A percentile compares a stretch with the other conserved stretches of the same genome.
Conservation (phyloP, 1,140 invertebrate genomes). For the Pogonomyrmex californicus region DNA sequence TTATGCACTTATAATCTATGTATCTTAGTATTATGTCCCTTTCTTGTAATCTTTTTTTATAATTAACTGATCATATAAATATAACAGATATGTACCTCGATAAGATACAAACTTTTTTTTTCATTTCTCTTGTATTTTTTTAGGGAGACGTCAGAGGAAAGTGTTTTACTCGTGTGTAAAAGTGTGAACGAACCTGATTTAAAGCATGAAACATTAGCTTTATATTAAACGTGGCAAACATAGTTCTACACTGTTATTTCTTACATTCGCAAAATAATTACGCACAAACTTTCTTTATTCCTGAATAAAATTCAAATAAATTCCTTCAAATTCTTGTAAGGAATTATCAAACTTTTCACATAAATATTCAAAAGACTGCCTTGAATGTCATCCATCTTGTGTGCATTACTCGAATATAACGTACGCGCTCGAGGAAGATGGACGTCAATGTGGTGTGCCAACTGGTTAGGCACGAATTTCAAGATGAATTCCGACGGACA, state of each 20-base stretch:
- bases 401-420: conserved; percentile 4
- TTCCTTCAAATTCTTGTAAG: conserved; percentile 7
- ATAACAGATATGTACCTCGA: not conserved
- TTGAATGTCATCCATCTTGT: not conserved
- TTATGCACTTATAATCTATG: not conserved
- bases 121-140: not conserved
- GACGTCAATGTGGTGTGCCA: conserved; percentile 22
- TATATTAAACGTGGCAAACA: conserved; percentile 28
- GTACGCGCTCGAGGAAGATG: not conserved
- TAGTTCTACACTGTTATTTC: not conserved
- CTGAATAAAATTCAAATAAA: conserved; percentile 25
- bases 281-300: not conserved
- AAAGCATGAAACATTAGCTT: conserved; percentile 25
- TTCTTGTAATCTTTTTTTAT: not conserved
- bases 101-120: not conserved
- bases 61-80: not conserved
- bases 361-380: conserved; percentile 30
- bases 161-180: not conserved
- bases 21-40: too few species aligned
- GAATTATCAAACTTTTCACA: not conserved
- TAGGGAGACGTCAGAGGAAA: not conserved
- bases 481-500: conserved; percentile 80
- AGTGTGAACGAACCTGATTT: not conserved
- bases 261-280: conserved; percentile 39
- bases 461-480: conserved; percentile 73